These are phyloP conservation scores for Eira barbara DNA, from an alignment of 2,113 vertebrate genomes.

Conservation along the genomic window DNA sequence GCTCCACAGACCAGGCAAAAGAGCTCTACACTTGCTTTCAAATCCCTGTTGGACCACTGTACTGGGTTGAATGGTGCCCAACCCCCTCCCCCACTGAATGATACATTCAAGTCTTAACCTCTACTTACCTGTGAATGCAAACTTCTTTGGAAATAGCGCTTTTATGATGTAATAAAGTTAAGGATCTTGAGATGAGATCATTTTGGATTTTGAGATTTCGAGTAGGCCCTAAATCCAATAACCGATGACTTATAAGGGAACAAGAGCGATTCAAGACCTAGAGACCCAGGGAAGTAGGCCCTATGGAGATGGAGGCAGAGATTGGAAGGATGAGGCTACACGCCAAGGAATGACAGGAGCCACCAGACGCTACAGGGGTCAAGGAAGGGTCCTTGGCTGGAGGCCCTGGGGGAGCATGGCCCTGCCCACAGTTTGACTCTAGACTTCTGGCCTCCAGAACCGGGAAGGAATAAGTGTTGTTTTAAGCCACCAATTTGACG, in stretches of 20 bases:
- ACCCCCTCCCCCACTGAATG: background rate
- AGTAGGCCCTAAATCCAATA: background rate
- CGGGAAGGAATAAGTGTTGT: background rate
- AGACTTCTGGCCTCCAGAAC: background rate
- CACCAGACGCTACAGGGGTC: background rate
- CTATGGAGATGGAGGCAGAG: background rate
- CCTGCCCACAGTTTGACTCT: background rate
- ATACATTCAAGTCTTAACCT: background rate
- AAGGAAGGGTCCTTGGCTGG: background rate
- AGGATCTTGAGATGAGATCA: background rate
- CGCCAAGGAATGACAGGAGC: background rate
- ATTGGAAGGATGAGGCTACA: background rate
- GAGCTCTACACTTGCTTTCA: background rate
- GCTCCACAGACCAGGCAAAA: background rate
- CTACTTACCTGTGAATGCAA: background rate
- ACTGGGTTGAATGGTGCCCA: background rate
- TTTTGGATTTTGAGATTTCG: background rate
- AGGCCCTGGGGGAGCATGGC: background rate
- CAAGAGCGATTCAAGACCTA: background rate
- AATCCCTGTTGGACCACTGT: background rate
- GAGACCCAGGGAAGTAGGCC: background rate
- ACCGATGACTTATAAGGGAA: background rate
- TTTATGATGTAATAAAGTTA: background rate
- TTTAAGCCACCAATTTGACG: background rate
- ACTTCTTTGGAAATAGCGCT: background rate